Evolutionary conservation across 1,140 invertebrate species (phyloP).

Genomic region (Coenobita brevimanus): DNA sequence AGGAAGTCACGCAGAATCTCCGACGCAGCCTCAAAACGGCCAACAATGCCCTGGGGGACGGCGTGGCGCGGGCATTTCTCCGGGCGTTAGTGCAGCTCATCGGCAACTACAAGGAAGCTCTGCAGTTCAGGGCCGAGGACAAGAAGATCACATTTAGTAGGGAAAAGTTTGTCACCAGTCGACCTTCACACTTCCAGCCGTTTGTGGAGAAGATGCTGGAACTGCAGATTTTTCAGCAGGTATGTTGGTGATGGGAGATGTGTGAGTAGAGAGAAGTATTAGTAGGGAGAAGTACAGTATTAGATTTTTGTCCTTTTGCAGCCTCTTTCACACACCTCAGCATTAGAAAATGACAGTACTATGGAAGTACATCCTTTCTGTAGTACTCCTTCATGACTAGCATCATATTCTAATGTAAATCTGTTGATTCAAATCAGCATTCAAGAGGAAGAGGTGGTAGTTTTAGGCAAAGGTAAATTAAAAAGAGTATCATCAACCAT

Average conservation of each 20-base stretch:
- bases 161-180: slow-evolving; percentile 88
- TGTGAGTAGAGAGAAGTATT: background rate
- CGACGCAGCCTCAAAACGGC: slow-evolving; percentile 83
- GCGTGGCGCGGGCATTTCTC: slow-evolving; percentile 91
- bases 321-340: too few relatives aligned
- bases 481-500: too few relatives aligned
- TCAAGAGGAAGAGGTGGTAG: too few relatives aligned
- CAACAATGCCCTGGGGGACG: slow-evolving; percentile 83
- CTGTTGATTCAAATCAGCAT: too few relatives aligned
- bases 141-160: slow-evolving; percentile 89
- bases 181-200: slow-evolving; percentile 86
- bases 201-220: slow-evolving; percentile 93
- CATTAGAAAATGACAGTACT: too few relatives aligned
- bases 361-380: too few relatives aligned
- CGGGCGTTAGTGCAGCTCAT: slow-evolving; percentile 92
- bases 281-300: background rate
- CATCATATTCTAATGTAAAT: too few relatives aligned
- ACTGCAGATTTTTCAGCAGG: slow-evolving; percentile 95
- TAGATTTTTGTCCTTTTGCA: too few relatives aligned
- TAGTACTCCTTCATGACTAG: too few relatives aligned
- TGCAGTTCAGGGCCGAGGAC: slow-evolving; percentile 85
- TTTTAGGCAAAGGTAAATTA: too few relatives aligned
- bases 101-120: slow-evolving; percentile 89
- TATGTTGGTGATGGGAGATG: slow-evolving; percentile 72
- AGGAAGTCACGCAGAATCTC: slow-evolving; percentile 80